Conservation (phyloP, 1,140 invertebrate species). For the Drosophila nigromelanica region DNA sequence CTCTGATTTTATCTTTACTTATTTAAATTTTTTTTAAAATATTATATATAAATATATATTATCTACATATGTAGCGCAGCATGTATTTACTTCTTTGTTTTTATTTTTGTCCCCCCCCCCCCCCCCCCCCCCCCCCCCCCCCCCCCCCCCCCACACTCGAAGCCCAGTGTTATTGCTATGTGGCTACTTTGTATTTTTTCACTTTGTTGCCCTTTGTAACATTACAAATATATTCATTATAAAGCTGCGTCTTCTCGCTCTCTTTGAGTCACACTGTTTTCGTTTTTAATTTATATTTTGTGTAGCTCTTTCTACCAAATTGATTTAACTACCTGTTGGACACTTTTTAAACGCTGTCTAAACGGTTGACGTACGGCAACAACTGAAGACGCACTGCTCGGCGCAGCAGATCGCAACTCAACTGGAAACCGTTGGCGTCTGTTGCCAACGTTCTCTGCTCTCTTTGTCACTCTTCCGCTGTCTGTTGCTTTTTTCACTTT, state of each 20-base stretch:
- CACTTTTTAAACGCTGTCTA: not conserved
- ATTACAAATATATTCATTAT: constrained; percentile 14
- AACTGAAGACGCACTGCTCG: constrained; percentile 33
- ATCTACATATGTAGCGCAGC: not conserved
- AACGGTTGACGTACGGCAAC: constrained; percentile 2
- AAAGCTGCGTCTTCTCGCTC: not conserved
- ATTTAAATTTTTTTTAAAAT: not conserved
- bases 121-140: too few relatives aligned
- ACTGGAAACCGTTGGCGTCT: constrained; percentile 19
- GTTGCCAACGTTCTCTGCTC: constrained; percentile 26
- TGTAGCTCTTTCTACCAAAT: constrained; percentile 7
- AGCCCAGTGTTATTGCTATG: constrained; percentile 12
- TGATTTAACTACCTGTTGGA: constrained; percentile 28
- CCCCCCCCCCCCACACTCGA: too few relatives aligned
- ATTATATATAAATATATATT: not conserved
- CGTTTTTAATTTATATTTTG: constrained; percentile 2
- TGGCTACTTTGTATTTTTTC: constrained; percentile 12
- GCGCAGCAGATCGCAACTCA: constrained; percentile 19
- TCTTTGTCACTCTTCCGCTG: constrained; percentile 9
- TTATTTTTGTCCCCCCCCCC: too few relatives aligned
- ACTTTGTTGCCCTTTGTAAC: constrained; percentile 40
- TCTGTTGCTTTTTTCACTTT: not conserved
- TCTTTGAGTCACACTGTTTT: constrained; percentile 6
- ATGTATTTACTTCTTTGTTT: constrained; percentile 30
- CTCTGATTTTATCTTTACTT: constrained; percentile 13